Evolutionary conservation across 2,797 vertebrate genomes (phyloP), one percentile per base, ranked within the genome.

Genomic region (Labroides dimidiatus): DNA sequence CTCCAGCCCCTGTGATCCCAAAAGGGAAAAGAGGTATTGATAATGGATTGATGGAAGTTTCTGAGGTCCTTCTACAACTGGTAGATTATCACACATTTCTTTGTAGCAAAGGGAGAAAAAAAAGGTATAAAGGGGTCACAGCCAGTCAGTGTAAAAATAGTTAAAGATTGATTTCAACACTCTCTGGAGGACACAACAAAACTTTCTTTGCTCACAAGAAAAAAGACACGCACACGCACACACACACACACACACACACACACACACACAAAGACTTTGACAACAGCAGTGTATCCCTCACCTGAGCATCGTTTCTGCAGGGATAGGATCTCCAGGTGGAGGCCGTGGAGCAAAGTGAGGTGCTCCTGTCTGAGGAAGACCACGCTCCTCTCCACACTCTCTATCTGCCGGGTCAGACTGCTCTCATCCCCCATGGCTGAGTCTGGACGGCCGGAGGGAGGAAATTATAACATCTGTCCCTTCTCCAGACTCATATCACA

Each of bases 231-330:
- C 8, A 36, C 36, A 3, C 42, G 16, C 52, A 21, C 17, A 14
- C 45, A 12, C 16, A 17, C 48, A 19, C 41, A 45, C 47, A 14
- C 43, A 51, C 43, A 27, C 33, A 52, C 36, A 75, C 62, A 54
- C 17, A 63, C 12, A 17, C 19, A 36, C 23, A 44, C 41, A 57
- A 36, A 59, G 7, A 14, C 9, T 14, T 13, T 13, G 37, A 11
- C 15, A 20, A 13, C 17, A 66, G 19, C 23, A 41, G 23, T 0
- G 15, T 0, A 27, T 6, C 7, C 6, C 93, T 94, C 87, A 99
- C 97, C 98, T 92, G 96, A 94, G 88, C 97, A 99, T 87, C 96
- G 95, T 80, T 98, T 99, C 94, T 99, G 97, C 86, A 99, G 75
- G 75, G 95, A 95, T 15, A 98, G 94, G 90, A 98, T 96, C 91